Percentiles rank a stretch among this genome's conserved stretches.
phyloP scores from a whole-genome alignment of 1,140 invertebrate species.

The Ceratitis capitata region DNA sequence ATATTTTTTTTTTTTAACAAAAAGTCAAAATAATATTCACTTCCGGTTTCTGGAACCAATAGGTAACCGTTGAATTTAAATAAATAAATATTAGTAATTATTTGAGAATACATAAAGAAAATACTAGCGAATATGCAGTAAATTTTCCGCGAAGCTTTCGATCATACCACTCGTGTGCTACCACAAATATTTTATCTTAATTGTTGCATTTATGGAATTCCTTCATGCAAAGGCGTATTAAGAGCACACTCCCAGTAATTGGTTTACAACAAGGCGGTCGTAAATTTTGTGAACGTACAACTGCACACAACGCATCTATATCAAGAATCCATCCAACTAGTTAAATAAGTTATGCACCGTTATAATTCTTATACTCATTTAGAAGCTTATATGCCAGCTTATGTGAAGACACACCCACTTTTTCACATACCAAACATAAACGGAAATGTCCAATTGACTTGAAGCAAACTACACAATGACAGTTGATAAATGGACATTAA shows the following conservation, averaged over 20 bases:
- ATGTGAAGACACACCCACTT: not conserved
- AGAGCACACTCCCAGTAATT: slow-evolving; percentile 4
- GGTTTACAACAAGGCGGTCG: not conserved
- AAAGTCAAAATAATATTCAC: not conserved
- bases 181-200: slow-evolving; percentile 19
- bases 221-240: not conserved
- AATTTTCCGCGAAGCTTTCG: not conserved
- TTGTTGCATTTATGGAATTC: slow-evolving; percentile 1
- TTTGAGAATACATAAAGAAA: not conserved
- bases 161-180: not conserved
- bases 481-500: slow-evolving; percentile 21
- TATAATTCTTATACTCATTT: not conserved
- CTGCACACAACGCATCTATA: not conserved
- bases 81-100: not conserved
- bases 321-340: not conserved
- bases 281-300: not conserved
- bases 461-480: slow-evolving; percentile 7
- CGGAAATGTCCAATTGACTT: slow-evolving; percentile 27
- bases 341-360: not conserved
- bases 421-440: not conserved
- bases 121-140: not conserved
- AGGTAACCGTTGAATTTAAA: too few species aligned
- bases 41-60: too few species aligned
- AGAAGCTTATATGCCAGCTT: too few species aligned
- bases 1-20: not conserved